phyloP scores from a whole-genome alignment of 2,797 vertebrate genomes.

The Gobio occitaniae region DNA sequence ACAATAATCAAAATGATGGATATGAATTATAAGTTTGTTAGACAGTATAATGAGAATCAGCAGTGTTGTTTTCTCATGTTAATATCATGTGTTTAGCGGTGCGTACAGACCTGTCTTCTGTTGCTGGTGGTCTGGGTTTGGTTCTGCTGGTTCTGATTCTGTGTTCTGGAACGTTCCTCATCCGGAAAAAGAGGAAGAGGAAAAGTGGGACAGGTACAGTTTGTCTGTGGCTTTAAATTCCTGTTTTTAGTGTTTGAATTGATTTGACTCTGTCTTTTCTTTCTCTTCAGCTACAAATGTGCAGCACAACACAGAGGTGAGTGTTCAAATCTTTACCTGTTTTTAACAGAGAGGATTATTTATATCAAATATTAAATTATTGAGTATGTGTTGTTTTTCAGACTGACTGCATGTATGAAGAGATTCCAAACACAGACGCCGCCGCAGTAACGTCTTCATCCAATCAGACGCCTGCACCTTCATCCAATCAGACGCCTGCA shows the following conservation, averaged over 20 bases:
- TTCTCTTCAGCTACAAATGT: not conserved
- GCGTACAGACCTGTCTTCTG: not conserved
- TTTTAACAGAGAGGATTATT: too few species aligned
- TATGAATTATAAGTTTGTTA: fast-evolving
- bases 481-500: not conserved
- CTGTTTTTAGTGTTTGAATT: not conserved
- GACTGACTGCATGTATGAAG: not conserved
- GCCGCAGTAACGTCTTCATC: not conserved
- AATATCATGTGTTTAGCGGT: not conserved
- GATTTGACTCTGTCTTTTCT: not conserved
- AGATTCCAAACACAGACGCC: not conserved
- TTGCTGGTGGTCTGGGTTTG: not conserved
- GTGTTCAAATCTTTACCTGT: not conserved
- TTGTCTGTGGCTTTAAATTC: not conserved
- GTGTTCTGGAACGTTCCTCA: not conserved
- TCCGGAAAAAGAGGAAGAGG: not conserved
- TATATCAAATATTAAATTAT: not conserved
- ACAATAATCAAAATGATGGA: not conserved
- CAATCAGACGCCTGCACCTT: not conserved
- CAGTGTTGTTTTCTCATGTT: not conserved
- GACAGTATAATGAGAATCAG: not conserved
- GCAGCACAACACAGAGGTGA: not conserved
- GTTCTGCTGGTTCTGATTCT: constrained; percentile 23
- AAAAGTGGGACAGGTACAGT: not conserved
- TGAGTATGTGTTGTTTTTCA: not conserved